A percentile compares a stretch with the other conserved stretches of the same genome.
phyloP scores from a whole-genome alignment of 1,140 invertebrate genomes.

The Pentalonia nigronervosa region DNA sequence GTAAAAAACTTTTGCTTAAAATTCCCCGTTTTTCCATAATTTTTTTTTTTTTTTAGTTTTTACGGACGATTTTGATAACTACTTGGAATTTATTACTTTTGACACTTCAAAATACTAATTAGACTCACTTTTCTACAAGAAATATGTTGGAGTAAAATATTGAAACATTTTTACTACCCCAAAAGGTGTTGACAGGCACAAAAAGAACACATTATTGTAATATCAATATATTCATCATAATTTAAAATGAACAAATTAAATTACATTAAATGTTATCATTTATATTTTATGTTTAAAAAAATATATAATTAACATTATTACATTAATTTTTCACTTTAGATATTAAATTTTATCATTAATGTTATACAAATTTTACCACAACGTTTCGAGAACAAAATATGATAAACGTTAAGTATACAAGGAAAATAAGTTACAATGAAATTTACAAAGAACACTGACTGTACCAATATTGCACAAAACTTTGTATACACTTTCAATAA shows the following conservation, averaged over 20 bases:
- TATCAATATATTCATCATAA: neutral
- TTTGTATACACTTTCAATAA: neutral
- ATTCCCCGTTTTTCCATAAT: no score
- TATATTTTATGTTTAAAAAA: neutral
- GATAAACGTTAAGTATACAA: slow-evolving; percentile 31
- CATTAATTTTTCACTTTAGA: neutral
- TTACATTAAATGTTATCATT: neutral
- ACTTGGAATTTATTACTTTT: no score
- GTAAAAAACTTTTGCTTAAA: no score
- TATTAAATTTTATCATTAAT: neutral
- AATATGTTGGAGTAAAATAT: neutral
- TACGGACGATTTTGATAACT: no score
- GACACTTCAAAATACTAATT: no score
- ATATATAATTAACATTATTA: neutral
- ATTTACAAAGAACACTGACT: neutral
- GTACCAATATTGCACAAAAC: neutral
- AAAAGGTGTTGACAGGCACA: neutral
- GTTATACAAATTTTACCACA: neutral
- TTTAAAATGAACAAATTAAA: neutral
- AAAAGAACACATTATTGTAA: neutral
- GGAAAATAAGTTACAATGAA: neutral
- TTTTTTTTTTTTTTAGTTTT: no score
- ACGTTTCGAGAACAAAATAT: neutral
- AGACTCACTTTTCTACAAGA: no score
- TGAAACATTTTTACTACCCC: neutral